Percentiles rank a stretch among this genome's conserved stretches.
Conservation (phyloP, 2,888 invertebrate species). For the Himalopsyche tibetana region DNA sequence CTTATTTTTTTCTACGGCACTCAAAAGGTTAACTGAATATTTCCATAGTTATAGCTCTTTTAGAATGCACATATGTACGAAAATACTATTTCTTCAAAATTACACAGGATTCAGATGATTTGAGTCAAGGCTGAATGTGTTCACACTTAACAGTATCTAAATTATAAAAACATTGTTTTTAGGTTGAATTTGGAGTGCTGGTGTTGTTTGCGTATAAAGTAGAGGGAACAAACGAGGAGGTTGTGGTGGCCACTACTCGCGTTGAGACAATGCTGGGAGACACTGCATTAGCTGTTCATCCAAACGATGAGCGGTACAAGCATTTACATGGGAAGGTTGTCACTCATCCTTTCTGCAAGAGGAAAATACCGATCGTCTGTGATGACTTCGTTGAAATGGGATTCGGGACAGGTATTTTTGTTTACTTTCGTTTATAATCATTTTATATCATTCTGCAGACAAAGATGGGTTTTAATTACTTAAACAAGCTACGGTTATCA, state of each 20-base stretch:
- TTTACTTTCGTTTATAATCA: background rate
- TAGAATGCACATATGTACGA: too few relatives aligned
- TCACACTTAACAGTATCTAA: too few relatives aligned
- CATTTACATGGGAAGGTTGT: conserved; percentile 89
- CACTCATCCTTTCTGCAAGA: conserved; percentile 91
- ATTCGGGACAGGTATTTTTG: conserved; percentile 91
- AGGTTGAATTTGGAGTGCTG: conserved; percentile 95
- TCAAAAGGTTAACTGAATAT: too few relatives aligned
- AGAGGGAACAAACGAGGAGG: conserved; percentile 84
- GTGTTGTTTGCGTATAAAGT: conserved; percentile 94
- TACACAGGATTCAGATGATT: too few relatives aligned
- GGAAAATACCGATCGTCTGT: conserved; percentile 90
- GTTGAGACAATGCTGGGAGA: conserved; percentile 99
- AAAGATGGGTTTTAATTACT: too few relatives aligned
- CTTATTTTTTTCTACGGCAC: too few relatives aligned
- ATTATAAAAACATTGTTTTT: conserved; percentile 66
- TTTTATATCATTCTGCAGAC: too few relatives aligned
- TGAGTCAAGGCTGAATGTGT: too few relatives aligned
- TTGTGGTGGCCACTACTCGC: conserved; percentile 97
- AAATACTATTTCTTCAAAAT: too few relatives aligned
- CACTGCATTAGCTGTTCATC: conserved; percentile 98
- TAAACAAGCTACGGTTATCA: too few relatives aligned
- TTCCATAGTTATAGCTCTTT: too few relatives aligned
- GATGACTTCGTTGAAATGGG: conserved; percentile 96
- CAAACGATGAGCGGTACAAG: conserved; percentile 90